Base-by-base conservation (phyloP, 1,140 invertebrate species). In the Apis cerana region DNA sequence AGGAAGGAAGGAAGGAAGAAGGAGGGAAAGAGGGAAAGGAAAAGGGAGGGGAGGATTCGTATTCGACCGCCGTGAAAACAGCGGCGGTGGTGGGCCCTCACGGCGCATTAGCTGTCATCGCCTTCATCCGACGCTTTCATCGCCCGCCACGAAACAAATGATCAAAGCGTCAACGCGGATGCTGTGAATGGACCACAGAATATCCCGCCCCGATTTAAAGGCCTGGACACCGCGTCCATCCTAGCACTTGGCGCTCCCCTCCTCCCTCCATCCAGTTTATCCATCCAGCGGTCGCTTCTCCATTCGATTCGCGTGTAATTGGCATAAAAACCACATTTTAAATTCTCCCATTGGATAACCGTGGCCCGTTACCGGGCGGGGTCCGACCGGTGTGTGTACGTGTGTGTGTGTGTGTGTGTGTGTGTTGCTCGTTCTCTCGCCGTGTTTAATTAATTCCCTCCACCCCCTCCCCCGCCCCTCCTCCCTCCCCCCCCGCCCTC, bases 91-190 rank as follows among this genome's bases (percentile, higher is more conserved):
- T 61, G 74, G 33, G 75, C 79, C 82, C 87, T 81, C 77, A 58
- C 80, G 69, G 84, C 87, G 80, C 87, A 89, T 89, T 89, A 89
- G 67, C 87, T 90, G 89, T 90, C 89, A 83, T 90, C 84, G 84
- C 87, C 87, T 89, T 86, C 83, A 86, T 68, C 84, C 84, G 81
- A 84, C 84, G 88, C 85, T 88, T 89, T 90, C 85, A 90, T 90
- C 81, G 85, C 71, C 80, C 74, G 77, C 75, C 83, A 85, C 83
- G 88, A 89, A 90, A 90, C 88, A 90, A 90, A 90, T 90, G 89
- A 90, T 90, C 89, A 90, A 90, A 90, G 89, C 87, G 89, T 90
- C 89, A 89, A 87, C 87, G 79, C 86, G 85, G 85, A 87, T 85
- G 88, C 83, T 84, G 78, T 82, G 85, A 90, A 90, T 82, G 85